Evolutionary conservation across 2,888 invertebrate genomes (phyloP), one percentile per base, ranked within the genome.

Genomic region (Acanthococcus lagerstroemiae): DNA sequence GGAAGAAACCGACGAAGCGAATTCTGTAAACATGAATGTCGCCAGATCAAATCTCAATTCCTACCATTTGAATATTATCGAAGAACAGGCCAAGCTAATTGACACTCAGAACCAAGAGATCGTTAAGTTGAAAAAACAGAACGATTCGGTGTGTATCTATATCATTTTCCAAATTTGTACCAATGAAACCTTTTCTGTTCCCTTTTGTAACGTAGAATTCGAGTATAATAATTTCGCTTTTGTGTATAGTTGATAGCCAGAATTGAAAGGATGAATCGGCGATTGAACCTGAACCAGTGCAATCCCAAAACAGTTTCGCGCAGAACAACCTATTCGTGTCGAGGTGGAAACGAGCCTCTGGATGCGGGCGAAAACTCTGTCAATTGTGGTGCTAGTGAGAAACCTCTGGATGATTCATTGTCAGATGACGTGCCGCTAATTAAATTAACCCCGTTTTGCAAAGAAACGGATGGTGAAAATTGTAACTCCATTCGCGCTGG

Each of bases 1-100:
- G 7, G 79, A 78, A 68, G 75, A 71, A 68, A 72, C 70, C 60
- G 70, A 71, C 61, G 70, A 72, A 22, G 24, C 50, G 4, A 50
- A 52, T 22, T 19, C 61, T 17, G 30, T 52, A 24, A 61, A 22
- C 52, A 50, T 61, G 37, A 61, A 37, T n/a, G 30, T 52, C 7
- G 61, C 61, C n/a, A 52, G 61, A 50, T 52, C 61, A 3, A 52
- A 52, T 37, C 27, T 61, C 19, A 61, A 61, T 61, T 52, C 61
- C 21, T 61, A 52, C 21, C 61, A 61, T 24, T 52, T 61, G 24
- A 52, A 61, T 61, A 61, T 61, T 15, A 61, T 61, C 50, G 61
- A 61, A 61, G 61, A 61, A 21, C 61, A 61, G 52, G 61, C 61
- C n/a, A 61, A 61, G 37, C 30, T 52, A 5, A 52, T 61, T 21